A percentile compares a stretch with the other conserved stretches of the same genome.
Conservation (phyloP, 2,797 vertebrate genomes). For the Strix occidentalis region DNA sequence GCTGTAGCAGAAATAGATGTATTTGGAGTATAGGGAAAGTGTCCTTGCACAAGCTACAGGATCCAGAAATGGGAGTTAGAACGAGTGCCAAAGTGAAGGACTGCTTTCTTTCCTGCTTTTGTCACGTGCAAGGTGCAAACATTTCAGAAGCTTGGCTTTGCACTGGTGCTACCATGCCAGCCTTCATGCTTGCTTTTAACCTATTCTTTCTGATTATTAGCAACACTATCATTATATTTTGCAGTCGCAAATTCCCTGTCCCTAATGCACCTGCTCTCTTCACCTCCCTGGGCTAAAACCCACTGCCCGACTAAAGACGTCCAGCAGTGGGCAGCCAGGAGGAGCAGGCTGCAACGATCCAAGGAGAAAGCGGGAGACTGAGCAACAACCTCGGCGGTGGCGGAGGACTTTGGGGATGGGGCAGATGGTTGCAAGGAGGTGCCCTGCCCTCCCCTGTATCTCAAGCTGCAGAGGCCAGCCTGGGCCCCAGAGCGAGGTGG, state of each 20-base stretch:
- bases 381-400: not conserved
- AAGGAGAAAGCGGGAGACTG: not conserved
- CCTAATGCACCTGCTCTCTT: slow-evolving; percentile 34
- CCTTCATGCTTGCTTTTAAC: not conserved
- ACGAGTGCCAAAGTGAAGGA: not conserved
- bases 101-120: not conserved
- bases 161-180: not conserved
- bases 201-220: not conserved
- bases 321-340: not conserved
- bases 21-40: not conserved
- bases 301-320: not conserved
- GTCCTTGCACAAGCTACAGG: not conserved
- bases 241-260: not conserved
- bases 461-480: not conserved
- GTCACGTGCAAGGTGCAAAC: slow-evolving; percentile 24
- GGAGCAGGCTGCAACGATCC: not conserved
- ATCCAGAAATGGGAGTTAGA: not conserved
- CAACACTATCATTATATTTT: not conserved
- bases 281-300: not conserved
- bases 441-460: not conserved
- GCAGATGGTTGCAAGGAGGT: not conserved
- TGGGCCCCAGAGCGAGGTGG: not conserved
- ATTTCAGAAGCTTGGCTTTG: slow-evolving; percentile 4
- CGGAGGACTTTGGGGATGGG: not conserved
- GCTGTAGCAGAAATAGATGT: not conserved